phyloP scores from a whole-genome alignment of 2,888 invertebrate species.

The Agrotis clavis region DNA sequence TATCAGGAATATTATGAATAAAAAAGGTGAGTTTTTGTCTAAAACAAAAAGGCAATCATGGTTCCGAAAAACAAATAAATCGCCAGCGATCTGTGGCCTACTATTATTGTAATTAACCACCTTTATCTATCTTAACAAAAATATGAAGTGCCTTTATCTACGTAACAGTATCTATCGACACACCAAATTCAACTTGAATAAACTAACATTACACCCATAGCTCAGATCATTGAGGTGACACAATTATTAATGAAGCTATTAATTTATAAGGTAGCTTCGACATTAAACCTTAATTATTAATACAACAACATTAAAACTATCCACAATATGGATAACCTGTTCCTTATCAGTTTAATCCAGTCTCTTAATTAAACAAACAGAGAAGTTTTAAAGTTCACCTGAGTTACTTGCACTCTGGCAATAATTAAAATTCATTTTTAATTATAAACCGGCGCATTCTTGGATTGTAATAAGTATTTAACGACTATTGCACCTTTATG shows the following conservation, averaged over 20 bases:
- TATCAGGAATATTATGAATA: no score
- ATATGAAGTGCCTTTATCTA: background rate
- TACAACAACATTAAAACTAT: slow-evolving; percentile 14
- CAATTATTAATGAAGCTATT: slow-evolving; percentile 4
- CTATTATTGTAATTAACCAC: no score
- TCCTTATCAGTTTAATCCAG: slow-evolving; percentile 23
- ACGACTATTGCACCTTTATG: background rate
- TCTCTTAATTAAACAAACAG: slow-evolving; percentile 26
- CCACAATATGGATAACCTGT: slow-evolving; percentile 6
- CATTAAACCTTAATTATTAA: no score
- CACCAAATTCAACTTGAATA: background rate
- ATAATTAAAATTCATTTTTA: slow-evolving; percentile 55
- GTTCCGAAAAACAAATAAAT: no score
- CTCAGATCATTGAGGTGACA: background rate
- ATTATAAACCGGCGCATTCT: slow-evolving; percentile 35
- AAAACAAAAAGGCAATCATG: no score
- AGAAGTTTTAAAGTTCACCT: slow-evolving; percentile 50
- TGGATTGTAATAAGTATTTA: slow-evolving; percentile 20
- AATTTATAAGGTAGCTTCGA: background rate
- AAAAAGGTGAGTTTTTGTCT: no score
- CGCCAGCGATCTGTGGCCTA: no score
- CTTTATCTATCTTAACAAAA: no score
- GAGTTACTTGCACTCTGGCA: slow-evolving; percentile 34
- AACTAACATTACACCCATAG: background rate
- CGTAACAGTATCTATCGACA: background rate